A percentile compares a stretch with the other conserved stretches of the same genome.
Conservation (phyloP, 2,888 invertebrate genomes). For the Cheilosia scutellata region DNA sequence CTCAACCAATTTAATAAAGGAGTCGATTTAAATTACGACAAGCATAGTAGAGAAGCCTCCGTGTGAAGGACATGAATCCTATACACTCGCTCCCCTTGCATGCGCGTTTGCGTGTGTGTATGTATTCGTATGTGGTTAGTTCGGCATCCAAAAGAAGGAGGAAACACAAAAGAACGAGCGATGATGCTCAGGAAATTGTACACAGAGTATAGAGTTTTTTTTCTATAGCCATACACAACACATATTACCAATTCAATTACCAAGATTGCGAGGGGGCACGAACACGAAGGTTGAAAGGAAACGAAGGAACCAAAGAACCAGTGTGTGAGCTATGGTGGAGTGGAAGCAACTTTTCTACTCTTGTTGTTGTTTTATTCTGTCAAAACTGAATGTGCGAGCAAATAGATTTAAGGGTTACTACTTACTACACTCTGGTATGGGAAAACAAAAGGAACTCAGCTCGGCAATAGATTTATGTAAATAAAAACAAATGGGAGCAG, state of each 20-base stretch:
- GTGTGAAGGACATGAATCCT: conserved; percentile 55
- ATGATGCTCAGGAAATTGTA: conserved; percentile 48
- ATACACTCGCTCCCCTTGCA: background rate
- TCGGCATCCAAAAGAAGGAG: background rate
- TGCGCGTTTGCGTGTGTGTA: background rate
- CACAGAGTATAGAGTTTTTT: conserved; percentile 21
- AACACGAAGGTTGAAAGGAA: conserved; percentile 27
- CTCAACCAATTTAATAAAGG: conserved; percentile 69
- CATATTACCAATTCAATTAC: conserved; percentile 62
- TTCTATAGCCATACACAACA: conserved; percentile 24
- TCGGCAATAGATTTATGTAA: conserved; percentile 4
- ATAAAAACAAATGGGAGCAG: background rate
- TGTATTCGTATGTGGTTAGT: conserved; percentile 34
- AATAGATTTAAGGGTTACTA: conserved; percentile 39
- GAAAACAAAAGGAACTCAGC: background rate
- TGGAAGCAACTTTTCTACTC: conserved; percentile 11
- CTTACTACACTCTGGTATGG: background rate
- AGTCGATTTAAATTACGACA: conserved; percentile 68
- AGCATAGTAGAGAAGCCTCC: conserved; percentile 13
- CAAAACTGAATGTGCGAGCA: conserved; percentile 15
- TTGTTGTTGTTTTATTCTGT: background rate
- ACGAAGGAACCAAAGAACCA: conserved; percentile 19
- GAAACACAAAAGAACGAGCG: conserved; percentile 30
- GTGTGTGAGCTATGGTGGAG: conserved; percentile 18
- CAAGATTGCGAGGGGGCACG: conserved; percentile 44